phyloP scores from a whole-genome alignment of 2,797 vertebrate species.

The Tangara arthus region DNA sequence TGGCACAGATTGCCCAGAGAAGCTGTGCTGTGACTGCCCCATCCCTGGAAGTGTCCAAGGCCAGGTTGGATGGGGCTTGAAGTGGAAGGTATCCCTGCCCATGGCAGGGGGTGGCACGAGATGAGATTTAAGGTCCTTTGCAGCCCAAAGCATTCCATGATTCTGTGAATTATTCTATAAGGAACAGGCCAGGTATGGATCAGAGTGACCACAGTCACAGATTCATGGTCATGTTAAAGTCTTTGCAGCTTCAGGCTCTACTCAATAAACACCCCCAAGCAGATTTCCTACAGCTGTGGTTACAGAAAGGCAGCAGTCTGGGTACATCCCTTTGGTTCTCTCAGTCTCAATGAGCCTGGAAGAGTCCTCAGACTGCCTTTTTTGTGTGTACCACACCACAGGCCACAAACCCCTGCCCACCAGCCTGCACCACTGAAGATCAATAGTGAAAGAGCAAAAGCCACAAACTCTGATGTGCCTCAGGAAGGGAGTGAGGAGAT shows the following conservation, averaged over 20 bases:
- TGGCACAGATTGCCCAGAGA: background rate
- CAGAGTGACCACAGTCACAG: background rate
- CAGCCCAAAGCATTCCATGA: background rate
- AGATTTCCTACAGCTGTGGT: background rate
- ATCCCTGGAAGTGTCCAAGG: background rate
- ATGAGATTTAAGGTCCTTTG: background rate
- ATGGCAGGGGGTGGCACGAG: background rate
- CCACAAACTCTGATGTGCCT: conserved; percentile 4
- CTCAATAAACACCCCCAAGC: background rate
- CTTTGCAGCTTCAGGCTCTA: background rate
- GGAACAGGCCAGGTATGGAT: background rate
- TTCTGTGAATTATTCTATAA: background rate
- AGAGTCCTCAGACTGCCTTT: background rate
- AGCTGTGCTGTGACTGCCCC: background rate
- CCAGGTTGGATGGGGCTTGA: rapidly evolving
- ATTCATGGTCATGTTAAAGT: background rate
- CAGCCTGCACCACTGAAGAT: background rate
- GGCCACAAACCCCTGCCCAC: conserved; percentile 17
- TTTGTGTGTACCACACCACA: background rate
- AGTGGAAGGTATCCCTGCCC: background rate
- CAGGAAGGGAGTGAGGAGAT: conserved; percentile 31
- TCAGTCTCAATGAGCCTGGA: background rate
- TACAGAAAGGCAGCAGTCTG: background rate
- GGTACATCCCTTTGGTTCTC: background rate
- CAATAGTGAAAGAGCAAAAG: conserved; percentile 20